Conservation (phyloP, 2,888 invertebrate genomes). For the Seira musarum region DNA sequence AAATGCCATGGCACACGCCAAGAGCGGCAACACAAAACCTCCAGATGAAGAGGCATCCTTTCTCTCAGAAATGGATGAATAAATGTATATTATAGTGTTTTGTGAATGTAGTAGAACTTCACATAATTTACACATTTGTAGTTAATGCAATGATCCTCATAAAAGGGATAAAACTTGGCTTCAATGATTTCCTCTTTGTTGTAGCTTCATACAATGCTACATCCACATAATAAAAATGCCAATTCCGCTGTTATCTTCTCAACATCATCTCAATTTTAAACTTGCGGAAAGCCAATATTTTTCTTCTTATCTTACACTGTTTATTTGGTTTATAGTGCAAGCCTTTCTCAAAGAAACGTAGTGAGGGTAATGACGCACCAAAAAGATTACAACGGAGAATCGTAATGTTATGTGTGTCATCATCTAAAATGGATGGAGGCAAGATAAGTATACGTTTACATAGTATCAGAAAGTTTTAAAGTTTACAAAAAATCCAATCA, state of each 20-base stretch:
- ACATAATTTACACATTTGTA: conserved; percentile 55
- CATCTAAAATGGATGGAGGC: too few relatives aligned
- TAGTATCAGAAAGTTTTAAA: too few relatives aligned
- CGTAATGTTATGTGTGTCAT: too few relatives aligned
- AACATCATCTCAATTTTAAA: neutral
- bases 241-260: neutral
- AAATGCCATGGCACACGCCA: conserved; percentile 40
- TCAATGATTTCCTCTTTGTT: neutral
- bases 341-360: neutral
- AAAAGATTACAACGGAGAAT: too few relatives aligned
- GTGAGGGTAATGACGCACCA: neutral
- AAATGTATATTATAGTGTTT: conserved; percentile 3
- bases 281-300: neutral
- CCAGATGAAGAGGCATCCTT: conserved; percentile 22
- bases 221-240: neutral
- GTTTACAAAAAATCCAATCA: too few relatives aligned
- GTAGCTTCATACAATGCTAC: neutral
- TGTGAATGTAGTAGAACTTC: conserved; percentile 26
- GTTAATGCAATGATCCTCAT: conserved; percentile 53
- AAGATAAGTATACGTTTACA: too few relatives aligned
- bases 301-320: neutral
- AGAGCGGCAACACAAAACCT: neutral
- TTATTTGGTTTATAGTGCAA: too few relatives aligned
- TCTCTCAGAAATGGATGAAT: conserved; percentile 1
- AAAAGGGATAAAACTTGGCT: neutral